Evolutionary conservation across 2,113 vertebrate species (phyloP), one percentile per base, ranked within the genome.

Genomic region (Echinops telfairi): DNA sequence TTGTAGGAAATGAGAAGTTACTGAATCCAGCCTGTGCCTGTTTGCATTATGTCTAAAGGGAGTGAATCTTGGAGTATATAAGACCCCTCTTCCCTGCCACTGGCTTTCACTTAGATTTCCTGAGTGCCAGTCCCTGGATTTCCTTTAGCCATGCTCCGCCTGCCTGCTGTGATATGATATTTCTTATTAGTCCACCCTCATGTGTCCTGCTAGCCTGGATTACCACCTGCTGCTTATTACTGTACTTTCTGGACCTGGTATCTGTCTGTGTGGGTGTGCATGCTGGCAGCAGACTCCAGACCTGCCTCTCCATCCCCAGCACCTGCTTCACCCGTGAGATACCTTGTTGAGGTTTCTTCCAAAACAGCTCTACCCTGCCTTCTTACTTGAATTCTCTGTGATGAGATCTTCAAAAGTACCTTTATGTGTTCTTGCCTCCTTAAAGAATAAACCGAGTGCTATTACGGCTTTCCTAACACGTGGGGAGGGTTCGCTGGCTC

Each of bases 181-280:
- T 75, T 88, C 94, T 75, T 77, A 19, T 23, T 43, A n/a, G 80
- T 36, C 31, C 11, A 0, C 64, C 80, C 43, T 85, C 79, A 1
- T 77, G 88, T 92, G 92, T 88, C 82, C 94, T n/a, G 94, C 81
- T 91, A 71, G 90, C 90, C 60, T 92, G 93, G 20, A 86, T 95
- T 68, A 15, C 86, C 97, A 97, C 94, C 96, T 96, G 97, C 85
- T 77, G 58, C 47, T 91, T 4, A 0, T 83, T 89, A 93, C 93
- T 92, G 86, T 93, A 90, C 77, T 90, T 79, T 94, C 83, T 81
- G 94, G 82, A 82, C 83, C 80, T 9, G 4, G 40, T 40, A 62
- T 64, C 60, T 25, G 91, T 53, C 62, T 79, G 86, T 17, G 0
- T 1, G 15, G 33, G 20, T 76, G 47, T 29, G 25, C 58, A 4